Conservation (phyloP, 2,888 invertebrate species). For the Macropis europaea region DNA sequence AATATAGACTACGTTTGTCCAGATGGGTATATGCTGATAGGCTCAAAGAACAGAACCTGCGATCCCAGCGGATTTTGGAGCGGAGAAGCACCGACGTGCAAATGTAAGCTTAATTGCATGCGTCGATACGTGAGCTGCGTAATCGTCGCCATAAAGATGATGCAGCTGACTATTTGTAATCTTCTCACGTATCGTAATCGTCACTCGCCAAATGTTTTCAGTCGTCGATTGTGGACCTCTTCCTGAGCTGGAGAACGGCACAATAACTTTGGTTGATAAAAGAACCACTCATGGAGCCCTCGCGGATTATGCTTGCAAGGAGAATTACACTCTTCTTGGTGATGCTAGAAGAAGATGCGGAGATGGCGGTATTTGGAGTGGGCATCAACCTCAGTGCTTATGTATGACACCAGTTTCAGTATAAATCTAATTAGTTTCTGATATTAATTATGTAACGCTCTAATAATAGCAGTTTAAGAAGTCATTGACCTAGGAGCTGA, state of each 20-base stretch:
- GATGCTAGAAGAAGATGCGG: conserved; percentile 87
- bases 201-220: conserved; percentile 73
- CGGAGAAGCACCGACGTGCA: conserved; percentile 89
- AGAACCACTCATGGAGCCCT: conserved; percentile 90
- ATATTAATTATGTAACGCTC: too few species aligned
- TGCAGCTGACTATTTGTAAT: conserved; percentile 5
- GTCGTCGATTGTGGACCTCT: conserved; percentile 91
- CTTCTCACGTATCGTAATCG: background rate
- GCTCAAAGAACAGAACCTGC: conserved; percentile 86
- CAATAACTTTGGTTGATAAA: conserved; percentile 84
- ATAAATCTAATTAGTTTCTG: too few species aligned
- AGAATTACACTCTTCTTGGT: conserved; percentile 92
- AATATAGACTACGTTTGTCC: conserved; percentile 89
- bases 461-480: too few species aligned
- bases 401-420: conserved; percentile 80
- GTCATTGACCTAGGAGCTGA: too few species aligned
- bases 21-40: conserved; percentile 89
- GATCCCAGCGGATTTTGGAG: conserved; percentile 91
- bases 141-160: background rate
- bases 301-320: conserved; percentile 89
- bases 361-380: conserved; percentile 88
- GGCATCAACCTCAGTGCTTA: conserved; percentile 89
- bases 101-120: conserved; percentile 84
- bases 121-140: conserved; percentile 7
- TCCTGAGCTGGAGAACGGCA: conserved; percentile 87